phyloP scores from a whole-genome alignment of 2,113 vertebrate species.

The Hymenochirus boettgeri region DNA sequence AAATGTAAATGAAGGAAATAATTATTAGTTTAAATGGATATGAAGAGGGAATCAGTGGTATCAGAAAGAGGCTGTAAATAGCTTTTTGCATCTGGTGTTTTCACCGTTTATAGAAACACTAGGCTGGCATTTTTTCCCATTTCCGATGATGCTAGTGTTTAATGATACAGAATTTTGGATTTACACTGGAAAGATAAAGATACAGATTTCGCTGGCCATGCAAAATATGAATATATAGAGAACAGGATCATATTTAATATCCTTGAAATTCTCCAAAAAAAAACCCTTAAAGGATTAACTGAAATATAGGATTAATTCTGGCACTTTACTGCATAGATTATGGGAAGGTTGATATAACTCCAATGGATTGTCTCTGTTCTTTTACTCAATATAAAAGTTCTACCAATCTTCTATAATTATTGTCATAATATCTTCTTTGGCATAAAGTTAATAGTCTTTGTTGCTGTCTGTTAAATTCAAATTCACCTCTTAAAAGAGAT shows the following conservation, averaged over 20 bases:
- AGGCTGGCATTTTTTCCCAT: neutral
- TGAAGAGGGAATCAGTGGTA: neutral
- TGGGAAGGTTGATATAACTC: no score
- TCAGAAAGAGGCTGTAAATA: no score
- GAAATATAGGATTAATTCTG: no score
- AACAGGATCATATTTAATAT: slow-evolving; percentile 11
- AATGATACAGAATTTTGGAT: slow-evolving; percentile 17
- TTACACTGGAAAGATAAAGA: slow-evolving; percentile 5
- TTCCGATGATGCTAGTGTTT: slow-evolving; percentile 19
- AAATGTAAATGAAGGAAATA: neutral
- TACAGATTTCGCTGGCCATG: slow-evolving; percentile 16
- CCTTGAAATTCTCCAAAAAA: slow-evolving; percentile 27
- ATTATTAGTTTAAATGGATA: neutral
- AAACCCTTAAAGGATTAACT: slow-evolving; percentile 28
- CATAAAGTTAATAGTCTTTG: no score
- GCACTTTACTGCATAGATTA: no score
- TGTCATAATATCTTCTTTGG: no score
- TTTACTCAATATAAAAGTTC: no score
- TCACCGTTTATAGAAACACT: neutral
- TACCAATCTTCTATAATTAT: no score
- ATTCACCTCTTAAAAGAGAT: no score
- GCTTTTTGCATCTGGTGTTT: slow-evolving; percentile 5
- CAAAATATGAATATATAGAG: slow-evolving; percentile 29
- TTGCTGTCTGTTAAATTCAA: no score
- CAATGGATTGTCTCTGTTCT: no score